These are phyloP conservation scores for Leptopilina syphax DNA, from an alignment of 2,888 invertebrate genomes.

Conservation along the genomic window DNA sequence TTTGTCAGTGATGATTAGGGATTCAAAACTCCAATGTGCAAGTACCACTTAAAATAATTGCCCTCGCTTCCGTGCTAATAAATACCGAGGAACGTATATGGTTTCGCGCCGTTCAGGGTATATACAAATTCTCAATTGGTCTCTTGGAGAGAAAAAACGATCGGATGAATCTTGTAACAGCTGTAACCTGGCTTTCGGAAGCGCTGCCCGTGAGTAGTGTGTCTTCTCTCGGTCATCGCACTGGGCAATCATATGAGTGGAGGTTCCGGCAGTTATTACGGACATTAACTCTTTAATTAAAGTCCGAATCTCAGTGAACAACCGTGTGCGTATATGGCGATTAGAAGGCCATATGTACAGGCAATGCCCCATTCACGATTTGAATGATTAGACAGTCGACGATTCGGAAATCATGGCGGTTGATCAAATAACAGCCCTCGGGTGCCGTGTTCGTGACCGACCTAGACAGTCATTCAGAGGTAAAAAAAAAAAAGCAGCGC, in stretches of 20 bases:
- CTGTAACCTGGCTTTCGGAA: constrained; percentile 15
- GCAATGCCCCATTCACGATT: constrained; percentile 60
- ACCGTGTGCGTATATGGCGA: constrained; percentile 47
- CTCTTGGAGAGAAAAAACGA: constrained; percentile 31
- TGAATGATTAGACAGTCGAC: constrained; percentile 71
- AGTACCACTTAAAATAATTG: constrained; percentile 29
- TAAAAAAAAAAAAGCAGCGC: not conserved
- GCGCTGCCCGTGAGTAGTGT: not conserved
- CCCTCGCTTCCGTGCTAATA: constrained; percentile 7
- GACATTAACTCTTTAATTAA: constrained; percentile 49
- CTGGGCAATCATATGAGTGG: constrained; percentile 9
- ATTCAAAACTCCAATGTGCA: not conserved
- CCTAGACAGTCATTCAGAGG: constrained; percentile 62
- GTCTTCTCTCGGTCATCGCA: constrained; percentile 30
- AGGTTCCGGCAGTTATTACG: constrained; percentile 55
- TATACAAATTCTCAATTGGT: constrained; percentile 30
- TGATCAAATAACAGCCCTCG: constrained; percentile 71
- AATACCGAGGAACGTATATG: constrained; percentile 11
- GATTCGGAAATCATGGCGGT: constrained; percentile 63
- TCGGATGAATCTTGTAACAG: constrained; percentile 16
- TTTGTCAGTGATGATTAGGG: not conserved
- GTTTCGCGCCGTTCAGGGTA: constrained; percentile 8
- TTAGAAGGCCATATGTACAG: constrained; percentile 53
- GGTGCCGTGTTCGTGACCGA: constrained; percentile 65
- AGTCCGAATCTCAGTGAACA: constrained; percentile 47